Conservation (phyloP, 2,888 invertebrate genomes). For the Sclerodermus sp. region DNA sequence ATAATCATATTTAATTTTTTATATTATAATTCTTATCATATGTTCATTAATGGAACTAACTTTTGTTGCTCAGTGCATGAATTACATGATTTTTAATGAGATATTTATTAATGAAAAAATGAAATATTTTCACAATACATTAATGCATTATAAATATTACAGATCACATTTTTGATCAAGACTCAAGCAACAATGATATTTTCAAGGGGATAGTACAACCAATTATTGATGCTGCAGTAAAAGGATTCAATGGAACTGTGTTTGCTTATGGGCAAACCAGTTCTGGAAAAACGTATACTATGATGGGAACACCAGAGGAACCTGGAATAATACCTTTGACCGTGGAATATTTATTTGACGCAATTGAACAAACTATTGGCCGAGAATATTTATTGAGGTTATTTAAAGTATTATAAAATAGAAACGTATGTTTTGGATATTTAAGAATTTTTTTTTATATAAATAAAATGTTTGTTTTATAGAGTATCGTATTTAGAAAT, state of each 20-base stretch:
- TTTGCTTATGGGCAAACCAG: constrained; percentile 93
- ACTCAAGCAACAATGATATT: constrained; percentile 65
- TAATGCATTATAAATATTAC: no score
- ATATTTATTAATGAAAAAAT: no score
- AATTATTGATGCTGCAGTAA: constrained; percentile 70
- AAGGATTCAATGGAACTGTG: constrained; percentile 83
- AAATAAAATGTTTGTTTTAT: constrained; percentile 16
- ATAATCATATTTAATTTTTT: neutral
- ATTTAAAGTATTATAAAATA: neutral
- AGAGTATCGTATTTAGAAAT: constrained; percentile 87
- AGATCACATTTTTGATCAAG: constrained; percentile 75
- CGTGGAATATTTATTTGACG: constrained; percentile 70
- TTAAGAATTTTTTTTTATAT: constrained; percentile 10
- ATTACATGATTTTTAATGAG: constrained; percentile 1
- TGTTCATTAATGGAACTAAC: neutral
- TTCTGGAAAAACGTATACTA: constrained; percentile 85
- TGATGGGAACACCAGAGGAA: constrained; percentile 71
- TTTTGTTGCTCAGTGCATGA: neutral
- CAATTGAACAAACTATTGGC: constrained; percentile 65
- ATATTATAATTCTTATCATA: no score
- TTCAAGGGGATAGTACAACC: constrained; percentile 72
- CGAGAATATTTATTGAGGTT: constrained; percentile 76
- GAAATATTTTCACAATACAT: no score
- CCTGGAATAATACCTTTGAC: constrained; percentile 78
- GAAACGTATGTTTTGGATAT: neutral